These are phyloP conservation scores for Lycocorax pyrrhopterus DNA, from an alignment of 2,113 vertebrate genomes.

Conservation along the genomic window DNA sequence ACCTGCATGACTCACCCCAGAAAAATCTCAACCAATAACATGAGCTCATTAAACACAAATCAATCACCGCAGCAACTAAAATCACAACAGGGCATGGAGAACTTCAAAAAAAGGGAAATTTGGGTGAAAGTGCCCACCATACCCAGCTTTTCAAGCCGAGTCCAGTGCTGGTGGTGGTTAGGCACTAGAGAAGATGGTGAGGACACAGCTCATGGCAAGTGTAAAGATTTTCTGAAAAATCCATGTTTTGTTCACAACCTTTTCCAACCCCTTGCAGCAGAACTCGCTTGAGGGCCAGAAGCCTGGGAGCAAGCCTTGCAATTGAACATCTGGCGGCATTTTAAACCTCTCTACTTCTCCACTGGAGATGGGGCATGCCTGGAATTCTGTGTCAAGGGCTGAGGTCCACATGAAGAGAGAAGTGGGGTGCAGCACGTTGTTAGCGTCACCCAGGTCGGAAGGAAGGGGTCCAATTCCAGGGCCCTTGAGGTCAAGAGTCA, in stretches of 20 bases:
- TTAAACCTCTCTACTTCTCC: not conserved
- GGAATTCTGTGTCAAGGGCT: not conserved
- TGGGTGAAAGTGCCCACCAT: constrained; percentile 17
- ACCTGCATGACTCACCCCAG: constrained; percentile 23
- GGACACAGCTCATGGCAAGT: not conserved
- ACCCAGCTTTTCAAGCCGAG: not conserved
- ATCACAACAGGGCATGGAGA: not conserved
- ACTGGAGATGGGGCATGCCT: not conserved
- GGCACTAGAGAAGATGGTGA: not conserved
- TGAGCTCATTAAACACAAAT: constrained; percentile 53
- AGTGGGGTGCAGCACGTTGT: not conserved
- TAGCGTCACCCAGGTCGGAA: not conserved
- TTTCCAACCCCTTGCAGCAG: not conserved
- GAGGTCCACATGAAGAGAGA: not conserved
- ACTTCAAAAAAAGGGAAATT: not conserved
- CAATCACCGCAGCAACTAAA: constrained; percentile 43
- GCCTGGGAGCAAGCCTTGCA: not conserved
- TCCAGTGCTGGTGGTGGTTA: not conserved
- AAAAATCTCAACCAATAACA: constrained; percentile 63
- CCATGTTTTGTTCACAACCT: not conserved
- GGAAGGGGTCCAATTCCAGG: not conserved
- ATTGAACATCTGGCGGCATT: not conserved
- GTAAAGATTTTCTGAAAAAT: not conserved
- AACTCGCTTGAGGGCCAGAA: not conserved
- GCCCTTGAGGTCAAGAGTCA: not conserved